Evolutionary conservation across 1,140 invertebrate genomes (phyloP).

Genomic region (Bombyx mandarina): DNA sequence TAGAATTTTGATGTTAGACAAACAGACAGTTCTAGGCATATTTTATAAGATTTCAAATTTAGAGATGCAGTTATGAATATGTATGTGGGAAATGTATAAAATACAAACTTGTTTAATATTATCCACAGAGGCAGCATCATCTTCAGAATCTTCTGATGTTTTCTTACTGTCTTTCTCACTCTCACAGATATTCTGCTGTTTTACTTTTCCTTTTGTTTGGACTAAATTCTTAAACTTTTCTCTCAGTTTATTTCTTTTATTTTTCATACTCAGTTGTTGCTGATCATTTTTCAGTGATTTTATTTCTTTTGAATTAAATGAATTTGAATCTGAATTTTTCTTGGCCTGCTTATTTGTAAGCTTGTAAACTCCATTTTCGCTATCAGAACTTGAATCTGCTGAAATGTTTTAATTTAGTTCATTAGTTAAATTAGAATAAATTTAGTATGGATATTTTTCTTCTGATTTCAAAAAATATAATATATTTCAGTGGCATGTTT

Average conservation of each 20-base stretch:
- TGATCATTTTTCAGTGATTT: constrained; percentile 19
- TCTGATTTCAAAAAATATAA: no score
- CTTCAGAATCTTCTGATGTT: constrained; percentile 8
- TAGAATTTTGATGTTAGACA: no score
- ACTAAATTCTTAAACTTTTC: constrained; percentile 42
- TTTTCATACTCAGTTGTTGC: constrained; percentile 30
- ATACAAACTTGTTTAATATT: constrained; percentile 31
- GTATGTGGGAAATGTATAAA: constrained; percentile 2
- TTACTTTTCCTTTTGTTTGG: constrained; percentile 10
- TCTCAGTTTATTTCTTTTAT: constrained; percentile 39
- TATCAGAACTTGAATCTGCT: no score
- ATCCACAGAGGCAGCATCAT: constrained; percentile 8
- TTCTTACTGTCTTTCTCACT: constrained; percentile 1
- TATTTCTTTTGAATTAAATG: constrained; percentile 6
- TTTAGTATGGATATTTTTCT: no score
- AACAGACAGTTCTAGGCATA: no score
- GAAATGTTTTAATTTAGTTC: no score
- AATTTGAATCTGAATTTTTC: constrained; percentile 9
- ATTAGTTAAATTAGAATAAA: no score
- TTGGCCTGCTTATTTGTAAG: not conserved
- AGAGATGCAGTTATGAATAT: no score
- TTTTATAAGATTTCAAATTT: no score
- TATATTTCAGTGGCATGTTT: no score
- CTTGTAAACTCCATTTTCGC: no score
- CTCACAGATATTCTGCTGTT: constrained; percentile 3